These are phyloP conservation scores for Poeciliopsis gracilis DNA, from an alignment of 2,797 vertebrate genomes.

Conservation along the genomic window DNA sequence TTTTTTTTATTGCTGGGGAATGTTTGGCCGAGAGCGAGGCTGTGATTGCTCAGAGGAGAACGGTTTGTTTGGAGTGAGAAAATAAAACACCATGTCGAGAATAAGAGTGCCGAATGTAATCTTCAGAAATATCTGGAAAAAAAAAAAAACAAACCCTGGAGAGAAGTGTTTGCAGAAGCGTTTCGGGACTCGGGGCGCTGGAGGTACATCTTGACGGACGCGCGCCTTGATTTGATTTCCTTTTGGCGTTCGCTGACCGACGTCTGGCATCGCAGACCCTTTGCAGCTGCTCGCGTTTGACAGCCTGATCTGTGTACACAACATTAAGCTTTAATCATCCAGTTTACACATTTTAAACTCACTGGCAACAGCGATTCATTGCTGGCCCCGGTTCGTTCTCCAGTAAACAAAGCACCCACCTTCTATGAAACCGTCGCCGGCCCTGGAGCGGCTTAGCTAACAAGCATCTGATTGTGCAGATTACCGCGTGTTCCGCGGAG, in stretches of 20 bases:
- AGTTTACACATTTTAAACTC: conserved; percentile 51
- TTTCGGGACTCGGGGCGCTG: conserved; percentile 24
- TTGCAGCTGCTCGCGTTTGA: conserved; percentile 22
- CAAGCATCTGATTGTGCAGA: conserved; percentile 76
- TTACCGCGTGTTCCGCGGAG: conserved; percentile 68
- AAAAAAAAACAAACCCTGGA: conserved; percentile 50
- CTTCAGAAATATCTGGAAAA: conserved; percentile 47
- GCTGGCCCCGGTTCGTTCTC: conserved; percentile 64
- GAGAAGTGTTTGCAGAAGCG: conserved; percentile 19
- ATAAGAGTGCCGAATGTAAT: conserved; percentile 49
- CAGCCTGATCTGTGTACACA: conserved; percentile 36
- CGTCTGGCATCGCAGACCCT: conserved; percentile 21
- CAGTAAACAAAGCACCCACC: conserved; percentile 46
- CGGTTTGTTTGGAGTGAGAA: conserved; percentile 44
- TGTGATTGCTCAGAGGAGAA: conserved; percentile 36
- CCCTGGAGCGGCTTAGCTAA: conserved; percentile 68
- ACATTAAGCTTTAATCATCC: conserved; percentile 52
- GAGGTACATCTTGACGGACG: conserved; percentile 44
- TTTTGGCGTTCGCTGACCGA: conserved; percentile 51
- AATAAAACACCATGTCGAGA: conserved; percentile 53
- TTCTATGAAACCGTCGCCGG: conserved; percentile 43
- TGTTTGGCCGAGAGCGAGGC: conserved; percentile 25
- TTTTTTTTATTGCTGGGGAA: not conserved
- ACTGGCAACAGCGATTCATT: conserved; percentile 38
- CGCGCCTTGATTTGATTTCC: conserved; percentile 42